Evolutionary conservation across 1,140 invertebrate genomes (phyloP).

Genomic region (Capitella teleta): DNA sequence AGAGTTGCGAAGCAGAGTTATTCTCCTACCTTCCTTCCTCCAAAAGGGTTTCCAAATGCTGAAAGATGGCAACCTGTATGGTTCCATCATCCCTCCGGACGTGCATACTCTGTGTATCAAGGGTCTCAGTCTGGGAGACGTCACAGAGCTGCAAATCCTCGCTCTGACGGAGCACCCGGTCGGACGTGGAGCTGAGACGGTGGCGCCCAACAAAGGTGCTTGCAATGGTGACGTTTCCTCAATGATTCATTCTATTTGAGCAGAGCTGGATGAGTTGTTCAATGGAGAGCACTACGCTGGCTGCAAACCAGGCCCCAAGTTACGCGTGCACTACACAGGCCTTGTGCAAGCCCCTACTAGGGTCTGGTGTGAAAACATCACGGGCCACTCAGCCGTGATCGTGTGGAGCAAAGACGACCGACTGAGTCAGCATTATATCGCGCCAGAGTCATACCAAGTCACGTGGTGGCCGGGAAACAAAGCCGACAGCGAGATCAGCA

Average conservation of each 20-base stretch:
- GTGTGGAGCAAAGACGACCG: slow-evolving; percentile 37
- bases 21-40: neutral
- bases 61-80: slow-evolving; percentile 39
- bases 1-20: neutral
- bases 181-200: slow-evolving; percentile 14
- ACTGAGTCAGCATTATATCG: slow-evolving; percentile 30
- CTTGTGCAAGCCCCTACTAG: slow-evolving; percentile 33
- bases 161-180: slow-evolving; percentile 40
- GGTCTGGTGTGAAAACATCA: slow-evolving; percentile 38
- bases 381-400: slow-evolving; percentile 38
- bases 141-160: slow-evolving; percentile 35
- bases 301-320: slow-evolving; percentile 34
- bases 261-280: slow-evolving; percentile 2
- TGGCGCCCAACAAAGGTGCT: slow-evolving; percentile 6
- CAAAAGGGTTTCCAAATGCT: slow-evolving; percentile 39
- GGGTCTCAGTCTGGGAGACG: slow-evolving; percentile 35
- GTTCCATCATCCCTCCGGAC: slow-evolving; percentile 34
- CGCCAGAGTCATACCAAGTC: slow-evolving; percentile 37
- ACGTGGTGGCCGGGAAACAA: slow-evolving; percentile 42
- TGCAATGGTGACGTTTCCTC: slow-evolving; percentile 7
- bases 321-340: slow-evolving; percentile 38
- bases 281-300: slow-evolving; percentile 34
- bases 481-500: slow-evolving; percentile 35
- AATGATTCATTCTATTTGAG: neutral
- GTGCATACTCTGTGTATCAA: slow-evolving; percentile 31